phyloP scores from a whole-genome alignment of 2,113 vertebrate genomes.

The Nycticryphes semicollaris region DNA sequence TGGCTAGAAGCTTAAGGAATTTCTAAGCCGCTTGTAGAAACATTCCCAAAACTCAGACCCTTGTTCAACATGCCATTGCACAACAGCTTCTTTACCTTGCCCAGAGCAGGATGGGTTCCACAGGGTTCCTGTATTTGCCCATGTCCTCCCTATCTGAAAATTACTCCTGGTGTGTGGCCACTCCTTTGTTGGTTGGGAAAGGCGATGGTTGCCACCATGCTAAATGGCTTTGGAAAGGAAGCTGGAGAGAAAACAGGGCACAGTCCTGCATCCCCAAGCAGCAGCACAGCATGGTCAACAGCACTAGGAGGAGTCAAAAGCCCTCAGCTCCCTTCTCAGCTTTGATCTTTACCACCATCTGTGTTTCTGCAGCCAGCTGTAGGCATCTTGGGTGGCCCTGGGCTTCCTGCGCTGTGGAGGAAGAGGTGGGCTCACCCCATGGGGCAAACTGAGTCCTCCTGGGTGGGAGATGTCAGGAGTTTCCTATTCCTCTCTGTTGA shows the following conservation, averaged over 20 bases:
- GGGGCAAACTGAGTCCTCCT: neutral
- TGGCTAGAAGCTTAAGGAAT: neutral
- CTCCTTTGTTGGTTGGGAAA: neutral
- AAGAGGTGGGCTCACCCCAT: neutral
- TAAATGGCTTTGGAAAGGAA: neutral
- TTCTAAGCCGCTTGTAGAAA: neutral
- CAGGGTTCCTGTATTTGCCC: neutral
- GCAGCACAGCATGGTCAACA: neutral
- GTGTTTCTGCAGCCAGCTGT: neutral
- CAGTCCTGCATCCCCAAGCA: neutral
- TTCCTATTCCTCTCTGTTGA: neutral
- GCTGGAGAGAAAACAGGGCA: neutral
- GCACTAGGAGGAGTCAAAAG: neutral
- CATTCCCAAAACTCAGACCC: neutral
- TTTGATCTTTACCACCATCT: neutral
- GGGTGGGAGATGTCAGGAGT: neutral
- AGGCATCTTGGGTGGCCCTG: slow-evolving; percentile 27
- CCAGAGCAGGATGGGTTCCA: neutral
- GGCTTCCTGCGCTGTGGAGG: neutral
- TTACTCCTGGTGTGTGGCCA: neutral
- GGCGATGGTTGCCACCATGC: rapidly evolving
- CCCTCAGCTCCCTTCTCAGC: neutral
- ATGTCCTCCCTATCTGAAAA: neutral
- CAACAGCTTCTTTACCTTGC: neutral
- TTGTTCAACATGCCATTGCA: neutral